Evolutionary conservation across 2,888 invertebrate genomes (phyloP).

Genomic region (Ophion ellenae): DNA sequence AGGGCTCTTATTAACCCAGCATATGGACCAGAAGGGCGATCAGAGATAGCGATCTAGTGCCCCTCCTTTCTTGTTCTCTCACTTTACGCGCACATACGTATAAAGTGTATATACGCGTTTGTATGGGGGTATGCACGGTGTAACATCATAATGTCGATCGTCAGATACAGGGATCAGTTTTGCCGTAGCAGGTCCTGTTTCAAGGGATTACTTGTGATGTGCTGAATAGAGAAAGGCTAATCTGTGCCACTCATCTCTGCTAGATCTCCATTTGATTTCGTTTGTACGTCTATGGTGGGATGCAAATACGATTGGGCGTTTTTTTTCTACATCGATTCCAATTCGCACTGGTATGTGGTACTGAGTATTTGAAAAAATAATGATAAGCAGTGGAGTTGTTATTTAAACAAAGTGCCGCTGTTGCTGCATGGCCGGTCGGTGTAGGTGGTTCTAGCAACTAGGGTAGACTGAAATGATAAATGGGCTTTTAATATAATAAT

Average conservation of each 20-base stretch:
- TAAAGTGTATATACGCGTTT: neutral
- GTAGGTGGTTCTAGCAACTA: too few relatives aligned
- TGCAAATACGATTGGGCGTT: slow-evolving; percentile 45
- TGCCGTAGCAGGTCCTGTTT: slow-evolving; percentile 82
- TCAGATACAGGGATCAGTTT: slow-evolving; percentile 71
- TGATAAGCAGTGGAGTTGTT: too few relatives aligned
- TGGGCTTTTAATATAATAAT: too few relatives aligned
- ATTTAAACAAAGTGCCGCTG: too few relatives aligned
- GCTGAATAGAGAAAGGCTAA: slow-evolving; percentile 39
- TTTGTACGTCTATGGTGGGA: slow-evolving; percentile 13
- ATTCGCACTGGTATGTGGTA: neutral
- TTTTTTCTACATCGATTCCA: neutral
- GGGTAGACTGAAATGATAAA: too few relatives aligned
- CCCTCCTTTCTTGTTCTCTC: slow-evolving; percentile 50
- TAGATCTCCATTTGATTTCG: slow-evolving; percentile 41
- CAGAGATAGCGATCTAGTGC: slow-evolving; percentile 78
- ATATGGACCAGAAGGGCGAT: slow-evolving; percentile 81
- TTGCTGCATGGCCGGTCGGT: too few relatives aligned
- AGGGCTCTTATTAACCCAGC: slow-evolving; percentile 82
- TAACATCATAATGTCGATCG: slow-evolving; percentile 52
- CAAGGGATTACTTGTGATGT: slow-evolving; percentile 78
- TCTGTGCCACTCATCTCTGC: slow-evolving; percentile 49
- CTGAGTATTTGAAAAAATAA: too few relatives aligned
- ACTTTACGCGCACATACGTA: slow-evolving; percentile 30
- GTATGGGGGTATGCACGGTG: neutral